Base-by-base conservation (phyloP, 1,140 invertebrate species). In the Tetraneura akinire region DNA sequence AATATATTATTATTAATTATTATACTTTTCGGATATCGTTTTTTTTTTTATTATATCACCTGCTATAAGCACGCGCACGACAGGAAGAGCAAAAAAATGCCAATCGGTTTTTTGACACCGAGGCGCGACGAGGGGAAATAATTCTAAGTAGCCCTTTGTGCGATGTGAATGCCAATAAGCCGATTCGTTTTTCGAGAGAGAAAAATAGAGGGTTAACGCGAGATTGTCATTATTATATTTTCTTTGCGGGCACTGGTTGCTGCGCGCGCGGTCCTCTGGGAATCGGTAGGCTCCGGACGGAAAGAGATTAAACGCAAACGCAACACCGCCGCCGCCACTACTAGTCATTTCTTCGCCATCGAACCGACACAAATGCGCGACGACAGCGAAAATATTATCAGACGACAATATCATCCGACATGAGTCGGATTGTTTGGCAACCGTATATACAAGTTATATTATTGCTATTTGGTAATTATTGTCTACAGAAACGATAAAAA, bases 301-400 rank as follows among this genome's bases (percentile, higher is more conserved):
- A 71, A 71, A 71, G 68, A 71, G 68, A 71, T 71, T 71, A 71
- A 37, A 37, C 32, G 32, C 8, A 37, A 37, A 71, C 68, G 47
- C 42, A 23, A 68, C n/a, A 2, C 21, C 45, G 13, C 64, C 47
- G 10, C 8, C 13, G 29, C n/a, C 29, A 10, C 9, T 16, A 37
- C 62, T 16, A 10, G 13, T 5, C n/a, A 18, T 21, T 8, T 23
- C 47, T 76, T 76, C 32, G 55, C 55, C 74, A 42, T 45, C 23
- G 53, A 47, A 78, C 74, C 55, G 74, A 78, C 55, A 78, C 74
- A 78, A 78, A 78, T 78, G 55, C 37, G 23, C 42, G 42, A 42
- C 23, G 74, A 78, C 74, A 78, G 74, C 53, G 3, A 78, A 78
- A 71, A 71, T 71, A 51, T 71, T 71, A 71, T 49, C 68, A 51